Evolutionary conservation across 2,113 vertebrate genomes (phyloP).

Genomic region (Pao palembangensis): DNA sequence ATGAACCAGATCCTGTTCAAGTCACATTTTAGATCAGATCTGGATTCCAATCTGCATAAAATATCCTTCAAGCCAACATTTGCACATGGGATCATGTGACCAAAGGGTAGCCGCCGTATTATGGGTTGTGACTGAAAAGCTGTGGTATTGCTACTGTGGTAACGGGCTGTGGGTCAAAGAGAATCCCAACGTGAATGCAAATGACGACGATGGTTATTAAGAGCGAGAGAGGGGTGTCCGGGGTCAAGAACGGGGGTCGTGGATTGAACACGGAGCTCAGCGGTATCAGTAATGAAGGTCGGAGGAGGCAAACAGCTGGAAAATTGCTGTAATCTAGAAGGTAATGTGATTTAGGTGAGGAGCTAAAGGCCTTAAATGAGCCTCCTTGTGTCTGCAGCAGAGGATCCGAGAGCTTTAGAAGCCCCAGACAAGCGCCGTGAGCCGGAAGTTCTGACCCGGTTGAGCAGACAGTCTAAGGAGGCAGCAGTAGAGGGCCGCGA

Average conservation of each 20-base stretch:
- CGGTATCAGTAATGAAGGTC: constrained; percentile 58
- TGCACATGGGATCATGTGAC: no score
- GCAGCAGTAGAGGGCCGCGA: no score
- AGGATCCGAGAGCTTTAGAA: constrained; percentile 1
- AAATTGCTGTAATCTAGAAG: constrained; percentile 66
- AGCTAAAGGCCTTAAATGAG: constrained; percentile 49
- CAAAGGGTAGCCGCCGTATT: not conserved
- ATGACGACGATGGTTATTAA: constrained; percentile 47
- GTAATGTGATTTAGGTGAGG: constrained; percentile 62
- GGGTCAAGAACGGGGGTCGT: constrained; percentile 54
- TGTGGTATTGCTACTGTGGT: constrained; percentile 14
- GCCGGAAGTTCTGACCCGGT: not conserved
- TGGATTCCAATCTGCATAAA: no score
- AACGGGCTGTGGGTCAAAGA: constrained; percentile 8
- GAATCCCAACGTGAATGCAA: constrained; percentile 29
- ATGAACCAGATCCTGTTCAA: no score
- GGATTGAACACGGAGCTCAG: constrained; percentile 41
- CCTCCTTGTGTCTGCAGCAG: constrained; percentile 19
- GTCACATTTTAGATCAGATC: no score
- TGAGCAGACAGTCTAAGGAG: not conserved
- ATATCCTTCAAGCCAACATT: no score
- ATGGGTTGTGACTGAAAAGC: constrained; percentile 37
- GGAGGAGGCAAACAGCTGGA: constrained; percentile 58
- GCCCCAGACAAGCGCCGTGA: no score
- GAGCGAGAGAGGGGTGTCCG: constrained; percentile 19